phyloP scores from a whole-genome alignment of 2,797 vertebrate species.

The Brachyrhaphis roseni region DNA sequence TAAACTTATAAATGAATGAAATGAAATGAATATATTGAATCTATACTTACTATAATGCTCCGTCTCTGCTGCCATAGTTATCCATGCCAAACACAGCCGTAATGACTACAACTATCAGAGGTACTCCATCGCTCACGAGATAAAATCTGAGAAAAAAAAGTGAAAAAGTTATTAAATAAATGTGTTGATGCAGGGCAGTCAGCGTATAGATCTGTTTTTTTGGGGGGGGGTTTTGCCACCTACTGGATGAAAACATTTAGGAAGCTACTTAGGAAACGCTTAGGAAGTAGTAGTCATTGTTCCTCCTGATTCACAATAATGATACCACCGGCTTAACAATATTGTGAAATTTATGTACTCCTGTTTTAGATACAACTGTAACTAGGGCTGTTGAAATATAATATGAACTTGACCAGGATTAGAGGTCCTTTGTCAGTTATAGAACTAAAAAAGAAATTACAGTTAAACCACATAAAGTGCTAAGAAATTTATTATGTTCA shows the following conservation, averaged over 20 bases:
- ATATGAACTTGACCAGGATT: background rate
- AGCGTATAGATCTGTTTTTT: background rate
- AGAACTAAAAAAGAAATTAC: background rate
- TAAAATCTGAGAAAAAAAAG: constrained; percentile 86
- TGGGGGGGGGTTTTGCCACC: too few relatives aligned
- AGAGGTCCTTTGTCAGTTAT: background rate
- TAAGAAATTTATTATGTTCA: too few relatives aligned
- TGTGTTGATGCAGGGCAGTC: background rate
- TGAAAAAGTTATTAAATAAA: background rate
- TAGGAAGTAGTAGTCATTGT: background rate
- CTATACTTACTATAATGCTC: constrained; percentile 88
- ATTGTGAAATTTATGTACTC: background rate
- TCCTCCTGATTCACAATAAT: background rate
- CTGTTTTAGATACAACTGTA: background rate
- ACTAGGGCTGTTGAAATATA: background rate
- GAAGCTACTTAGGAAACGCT: background rate
- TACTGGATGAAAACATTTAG: background rate
- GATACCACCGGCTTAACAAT: background rate
- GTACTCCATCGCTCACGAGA: constrained; percentile 90
- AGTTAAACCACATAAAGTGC: too few relatives aligned
- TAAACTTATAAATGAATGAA: background rate
- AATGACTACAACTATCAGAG: constrained; percentile 91
- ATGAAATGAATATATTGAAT: background rate
- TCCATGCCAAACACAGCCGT: constrained; percentile 90
- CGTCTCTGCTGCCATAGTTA: constrained; percentile 91